Evolutionary conservation across 1,140 invertebrate genomes (phyloP).

Genomic region (Phthorimaea operculella): DNA sequence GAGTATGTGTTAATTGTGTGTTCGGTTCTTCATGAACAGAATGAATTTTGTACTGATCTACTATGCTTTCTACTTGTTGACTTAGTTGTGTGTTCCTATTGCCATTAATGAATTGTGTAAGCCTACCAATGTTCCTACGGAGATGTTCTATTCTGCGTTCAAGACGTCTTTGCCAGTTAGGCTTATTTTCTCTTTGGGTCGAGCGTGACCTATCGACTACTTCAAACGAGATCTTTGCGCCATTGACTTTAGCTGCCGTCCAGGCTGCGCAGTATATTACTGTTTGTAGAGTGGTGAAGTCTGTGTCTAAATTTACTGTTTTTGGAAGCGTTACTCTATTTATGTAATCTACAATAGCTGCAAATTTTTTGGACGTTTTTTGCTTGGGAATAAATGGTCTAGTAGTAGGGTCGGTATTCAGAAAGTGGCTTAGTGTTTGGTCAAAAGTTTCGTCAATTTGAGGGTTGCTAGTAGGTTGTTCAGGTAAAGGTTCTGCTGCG

Average conservation of each 20-base stretch:
- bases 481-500: too few species aligned
- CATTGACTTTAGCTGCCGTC: conserved; percentile 2
- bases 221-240: not conserved
- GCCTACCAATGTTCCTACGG: conserved; percentile 11
- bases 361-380: not conserved
- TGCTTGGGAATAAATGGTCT: not conserved
- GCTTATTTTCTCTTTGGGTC: not conserved
- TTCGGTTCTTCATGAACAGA: conserved; percentile 18
- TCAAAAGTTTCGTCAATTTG: too few species aligned
- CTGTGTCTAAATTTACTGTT: not conserved
- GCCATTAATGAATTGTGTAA: too few species aligned
- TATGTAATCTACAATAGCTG: too few species aligned
- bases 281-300: too few species aligned
- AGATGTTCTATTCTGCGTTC: not conserved
- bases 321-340: not conserved
- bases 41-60: too few species aligned
- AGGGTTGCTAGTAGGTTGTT: too few species aligned
- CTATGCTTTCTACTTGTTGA: conserved; percentile 14
- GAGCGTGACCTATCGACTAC: not conserved
- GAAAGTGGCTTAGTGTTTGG: too few species aligned
- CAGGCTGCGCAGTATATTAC: too few species aligned
- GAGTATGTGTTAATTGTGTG: conserved; percentile 9
- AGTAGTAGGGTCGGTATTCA: too few species aligned
- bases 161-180: not conserved
- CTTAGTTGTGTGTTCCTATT: too few species aligned